A percentile compares a stretch with the other conserved stretches of the same genome.
Evolutionary conservation across 1,140 invertebrate genomes (phyloP).

Genomic region (Drosophila sp.): DNA sequence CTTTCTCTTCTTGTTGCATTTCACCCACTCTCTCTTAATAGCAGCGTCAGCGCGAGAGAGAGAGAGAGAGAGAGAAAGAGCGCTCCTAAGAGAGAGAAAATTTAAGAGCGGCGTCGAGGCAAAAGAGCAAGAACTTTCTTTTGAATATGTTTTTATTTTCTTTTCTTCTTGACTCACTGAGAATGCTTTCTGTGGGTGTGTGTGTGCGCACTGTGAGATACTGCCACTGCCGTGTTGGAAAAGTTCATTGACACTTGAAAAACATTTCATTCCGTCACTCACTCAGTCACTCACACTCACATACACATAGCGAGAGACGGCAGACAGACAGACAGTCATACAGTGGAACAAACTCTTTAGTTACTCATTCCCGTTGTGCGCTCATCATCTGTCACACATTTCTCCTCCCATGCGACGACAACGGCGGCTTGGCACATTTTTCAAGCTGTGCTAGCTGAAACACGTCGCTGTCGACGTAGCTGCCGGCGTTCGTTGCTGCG

Average conservation of each 20-base stretch:
- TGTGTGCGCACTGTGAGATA: conserved; percentile 63
- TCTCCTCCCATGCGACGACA: conserved; percentile 52
- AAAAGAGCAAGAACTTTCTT: conserved; percentile 62
- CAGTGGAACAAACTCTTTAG: conserved; percentile 16
- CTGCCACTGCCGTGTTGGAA: conserved; percentile 78
- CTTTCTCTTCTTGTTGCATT: conserved; percentile 35
- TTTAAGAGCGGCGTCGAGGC: conserved; percentile 33
- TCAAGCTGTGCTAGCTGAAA: conserved; percentile 48
- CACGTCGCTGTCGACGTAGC: conserved; percentile 18
- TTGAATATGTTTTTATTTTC: conserved; percentile 73
- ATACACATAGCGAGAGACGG: too few relatives aligned
- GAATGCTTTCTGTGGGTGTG: conserved; percentile 49
- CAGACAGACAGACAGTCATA: not conserved
- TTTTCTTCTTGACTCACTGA: conserved; percentile 62
- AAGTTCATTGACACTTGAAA: conserved; percentile 82
- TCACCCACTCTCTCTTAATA: conserved; percentile 2
- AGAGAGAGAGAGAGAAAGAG: conserved; percentile 22
- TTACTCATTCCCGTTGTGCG: conserved; percentile 72
- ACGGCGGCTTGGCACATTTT: conserved; percentile 74
- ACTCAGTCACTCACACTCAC: conserved; percentile 36
- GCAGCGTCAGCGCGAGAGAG: not conserved
- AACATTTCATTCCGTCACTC: conserved; percentile 74
- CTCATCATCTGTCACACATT: conserved; percentile 82
- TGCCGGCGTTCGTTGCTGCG: not conserved
- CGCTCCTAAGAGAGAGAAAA: conserved; percentile 23